phyloP scores from a whole-genome alignment of 2,797 vertebrate species.

The Echeneis naucrates region DNA sequence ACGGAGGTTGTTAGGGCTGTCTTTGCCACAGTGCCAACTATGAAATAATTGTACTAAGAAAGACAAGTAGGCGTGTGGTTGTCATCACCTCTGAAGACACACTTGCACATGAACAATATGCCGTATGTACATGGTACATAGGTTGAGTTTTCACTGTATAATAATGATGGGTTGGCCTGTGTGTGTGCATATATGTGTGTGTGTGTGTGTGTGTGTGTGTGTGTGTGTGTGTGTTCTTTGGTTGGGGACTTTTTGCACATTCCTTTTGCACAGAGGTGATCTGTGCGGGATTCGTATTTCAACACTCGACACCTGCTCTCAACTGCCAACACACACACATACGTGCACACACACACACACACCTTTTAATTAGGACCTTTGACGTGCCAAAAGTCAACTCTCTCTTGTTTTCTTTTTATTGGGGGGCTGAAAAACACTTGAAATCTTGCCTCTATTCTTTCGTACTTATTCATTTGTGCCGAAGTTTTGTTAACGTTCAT shows the following conservation, averaged over 20 bases:
- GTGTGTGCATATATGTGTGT: constrained; percentile 9
- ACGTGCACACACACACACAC: constrained; percentile 14
- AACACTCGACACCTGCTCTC: constrained; percentile 75
- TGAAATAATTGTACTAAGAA: constrained; percentile 52
- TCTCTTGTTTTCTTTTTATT: constrained; percentile 20
- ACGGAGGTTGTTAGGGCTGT: constrained; percentile 17
- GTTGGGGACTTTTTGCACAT: constrained; percentile 62
- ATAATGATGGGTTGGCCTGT: constrained; percentile 37
- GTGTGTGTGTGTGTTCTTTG: background rate
- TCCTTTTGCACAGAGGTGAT: constrained; percentile 68
- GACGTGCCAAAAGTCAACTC: constrained; percentile 26
- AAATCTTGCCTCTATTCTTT: background rate
- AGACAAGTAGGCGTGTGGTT: constrained; percentile 42
- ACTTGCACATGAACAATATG: constrained; percentile 9
- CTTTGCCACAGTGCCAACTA: constrained; percentile 23
- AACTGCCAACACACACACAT: constrained; percentile 60
- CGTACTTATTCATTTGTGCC: background rate
- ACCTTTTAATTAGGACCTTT: constrained; percentile 15
- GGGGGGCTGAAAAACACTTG: constrained; percentile 6
- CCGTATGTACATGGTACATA: constrained; percentile 9
- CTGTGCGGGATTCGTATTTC: constrained; percentile 72
- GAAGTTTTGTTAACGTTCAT: too few species aligned
- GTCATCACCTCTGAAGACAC: constrained; percentile 46
- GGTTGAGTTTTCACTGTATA: constrained; percentile 14
- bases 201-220: constrained; percentile 7